Percentiles rank a stretch among this genome's conserved stretches.
These are phyloP conservation scores for Puma concolor DNA, from an alignment of 2,113 vertebrate genomes.

Conservation along the genomic window DNA sequence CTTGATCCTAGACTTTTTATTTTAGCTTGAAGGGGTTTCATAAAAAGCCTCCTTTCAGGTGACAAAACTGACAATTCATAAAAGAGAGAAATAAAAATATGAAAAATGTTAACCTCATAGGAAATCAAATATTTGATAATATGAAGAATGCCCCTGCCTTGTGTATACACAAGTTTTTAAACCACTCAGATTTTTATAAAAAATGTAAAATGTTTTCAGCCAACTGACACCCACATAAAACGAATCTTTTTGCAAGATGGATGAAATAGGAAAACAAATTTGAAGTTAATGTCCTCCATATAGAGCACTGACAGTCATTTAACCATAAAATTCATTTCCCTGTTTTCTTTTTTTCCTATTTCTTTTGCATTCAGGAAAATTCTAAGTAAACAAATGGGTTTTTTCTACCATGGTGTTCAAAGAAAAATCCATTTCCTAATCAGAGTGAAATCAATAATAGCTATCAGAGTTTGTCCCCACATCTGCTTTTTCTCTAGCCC, in stretches of 20 bases:
- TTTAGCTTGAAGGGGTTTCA: slow-evolving; percentile 66
- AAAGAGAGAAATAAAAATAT: slow-evolving; percentile 71
- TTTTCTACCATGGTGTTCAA: not conserved
- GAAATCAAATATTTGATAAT: slow-evolving; percentile 77
- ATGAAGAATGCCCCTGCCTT: slow-evolving; percentile 52
- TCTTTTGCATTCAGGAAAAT: not conserved
- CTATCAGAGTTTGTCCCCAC: not conserved
- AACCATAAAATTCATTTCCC: slow-evolving; percentile 47
- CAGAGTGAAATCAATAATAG: not conserved
- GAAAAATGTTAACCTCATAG: slow-evolving; percentile 70
- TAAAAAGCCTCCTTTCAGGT: slow-evolving; percentile 56
- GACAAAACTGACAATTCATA: slow-evolving; percentile 72
- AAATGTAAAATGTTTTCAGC: slow-evolving; percentile 47
- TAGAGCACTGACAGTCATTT: not conserved
- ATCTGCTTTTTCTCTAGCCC: not conserved
- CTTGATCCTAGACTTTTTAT: slow-evolving; percentile 58
- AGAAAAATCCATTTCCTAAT: slow-evolving; percentile 9
- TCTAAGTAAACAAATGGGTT: slow-evolving; percentile 16
- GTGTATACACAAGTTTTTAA: slow-evolving; percentile 51
- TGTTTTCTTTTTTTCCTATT: not conserved
- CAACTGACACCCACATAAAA: slow-evolving; percentile 50
- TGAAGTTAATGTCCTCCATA: slow-evolving; percentile 34
- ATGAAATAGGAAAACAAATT: slow-evolving; percentile 37
- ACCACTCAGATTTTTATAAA: slow-evolving; percentile 33
- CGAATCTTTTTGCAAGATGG: slow-evolving; percentile 4